Percentiles rank a stretch among this genome's conserved stretches.
These are phyloP conservation scores for Mesoclemmys tuberculata DNA, from an alignment of 2,113 vertebrate species.

Conservation along the genomic window DNA sequence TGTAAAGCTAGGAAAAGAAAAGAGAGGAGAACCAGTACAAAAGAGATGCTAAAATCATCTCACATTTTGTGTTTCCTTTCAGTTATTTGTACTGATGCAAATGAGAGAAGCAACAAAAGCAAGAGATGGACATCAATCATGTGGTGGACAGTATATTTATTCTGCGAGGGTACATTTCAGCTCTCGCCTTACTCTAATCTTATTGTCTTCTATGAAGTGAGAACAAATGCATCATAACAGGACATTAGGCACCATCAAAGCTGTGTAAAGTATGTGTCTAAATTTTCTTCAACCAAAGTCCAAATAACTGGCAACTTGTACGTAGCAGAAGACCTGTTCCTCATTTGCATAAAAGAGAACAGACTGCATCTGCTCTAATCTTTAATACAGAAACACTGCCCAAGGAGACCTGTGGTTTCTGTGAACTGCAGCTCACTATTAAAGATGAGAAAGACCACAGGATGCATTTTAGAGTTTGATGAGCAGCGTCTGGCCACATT, in stretches of 20 bases:
- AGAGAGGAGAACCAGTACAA: neutral
- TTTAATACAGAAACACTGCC: neutral
- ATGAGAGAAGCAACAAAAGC: accelerated
- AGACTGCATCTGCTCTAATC: neutral
- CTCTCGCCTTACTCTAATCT: neutral
- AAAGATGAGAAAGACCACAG: neutral
- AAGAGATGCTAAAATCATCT: neutral
- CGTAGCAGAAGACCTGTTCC: neutral
- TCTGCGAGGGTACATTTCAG: neutral
- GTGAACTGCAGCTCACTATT: neutral
- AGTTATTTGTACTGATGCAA: neutral
- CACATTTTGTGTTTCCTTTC: neutral
- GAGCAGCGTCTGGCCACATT: accelerated
- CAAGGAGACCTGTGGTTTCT: neutral
- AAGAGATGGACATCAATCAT: neutral
- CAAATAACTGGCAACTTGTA: accelerated
- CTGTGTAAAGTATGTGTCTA: neutral
- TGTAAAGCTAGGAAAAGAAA: neutral
- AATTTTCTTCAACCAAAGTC: neutral
- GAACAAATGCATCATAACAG: neutral
- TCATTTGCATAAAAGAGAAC: neutral
- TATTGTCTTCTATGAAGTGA: neutral
- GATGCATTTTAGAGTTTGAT: neutral
- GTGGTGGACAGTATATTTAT: neutral
- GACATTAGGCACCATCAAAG: accelerated